Evolutionary conservation across 2,113 vertebrate species (phyloP).

Genomic region (Hippocampus zosterae): DNA sequence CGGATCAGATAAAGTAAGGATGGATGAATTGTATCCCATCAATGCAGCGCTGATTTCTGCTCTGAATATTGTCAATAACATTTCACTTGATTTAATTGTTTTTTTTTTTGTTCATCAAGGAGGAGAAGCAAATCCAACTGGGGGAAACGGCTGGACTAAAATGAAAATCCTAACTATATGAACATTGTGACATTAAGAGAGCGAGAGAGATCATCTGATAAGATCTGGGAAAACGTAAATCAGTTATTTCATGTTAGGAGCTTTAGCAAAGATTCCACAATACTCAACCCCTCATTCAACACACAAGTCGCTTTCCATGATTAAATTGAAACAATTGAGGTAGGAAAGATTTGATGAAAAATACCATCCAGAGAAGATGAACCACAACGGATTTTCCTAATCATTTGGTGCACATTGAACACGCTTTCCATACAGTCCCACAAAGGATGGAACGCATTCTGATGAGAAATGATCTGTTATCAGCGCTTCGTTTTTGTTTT

Average conservation of each 20-base stretch:
- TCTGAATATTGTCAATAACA: slow-evolving; percentile 57
- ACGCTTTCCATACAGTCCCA: slow-evolving; percentile 10
- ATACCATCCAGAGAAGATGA: slow-evolving; percentile 14
- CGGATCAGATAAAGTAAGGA: too few relatives aligned
- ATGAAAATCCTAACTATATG: slow-evolving; percentile 56
- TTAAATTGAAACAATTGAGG: slow-evolving; percentile 48
- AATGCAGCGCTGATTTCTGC: slow-evolving; percentile 46
- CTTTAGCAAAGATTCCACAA: slow-evolving; percentile 44
- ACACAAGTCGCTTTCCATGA: slow-evolving; percentile 33
- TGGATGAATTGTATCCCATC: too few relatives aligned
- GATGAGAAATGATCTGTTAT: slow-evolving; percentile 46
- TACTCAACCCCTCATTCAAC: slow-evolving; percentile 44
- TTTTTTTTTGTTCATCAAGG: slow-evolving; percentile 42
- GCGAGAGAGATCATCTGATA: slow-evolving; percentile 33
- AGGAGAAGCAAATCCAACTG: slow-evolving; percentile 65
- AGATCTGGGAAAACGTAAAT: slow-evolving; percentile 52
- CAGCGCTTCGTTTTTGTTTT: slow-evolving; percentile 12
- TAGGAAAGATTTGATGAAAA: slow-evolving; percentile 41
- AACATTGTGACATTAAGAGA: slow-evolving; percentile 50
- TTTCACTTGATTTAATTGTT: slow-evolving; percentile 35
- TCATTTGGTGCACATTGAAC: slow-evolving; percentile 2
- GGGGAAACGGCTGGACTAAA: slow-evolving; percentile 63
- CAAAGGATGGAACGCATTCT: slow-evolving; percentile 9
- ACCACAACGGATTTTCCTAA: slow-evolving; percentile 16
- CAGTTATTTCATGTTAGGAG: slow-evolving; percentile 29